Conservation (phyloP, 1,140 invertebrate species). For the Chironomus tepperi region DNA sequence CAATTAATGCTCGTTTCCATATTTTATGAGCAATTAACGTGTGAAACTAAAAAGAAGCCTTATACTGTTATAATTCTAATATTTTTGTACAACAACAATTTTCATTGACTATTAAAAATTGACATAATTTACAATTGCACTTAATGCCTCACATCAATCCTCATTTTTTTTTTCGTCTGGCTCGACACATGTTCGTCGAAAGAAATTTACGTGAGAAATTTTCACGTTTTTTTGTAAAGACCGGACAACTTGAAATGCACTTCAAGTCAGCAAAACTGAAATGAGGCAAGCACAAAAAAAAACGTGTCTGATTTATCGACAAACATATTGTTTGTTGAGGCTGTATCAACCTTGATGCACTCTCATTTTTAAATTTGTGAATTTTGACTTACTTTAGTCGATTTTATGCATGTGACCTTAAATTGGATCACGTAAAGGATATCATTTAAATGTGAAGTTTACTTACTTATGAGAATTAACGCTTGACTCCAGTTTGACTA, state of each 20-base stretch:
- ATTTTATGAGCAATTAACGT: slow-evolving; percentile 18
- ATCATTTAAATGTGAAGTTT: not conserved
- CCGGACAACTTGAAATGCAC: not conserved
- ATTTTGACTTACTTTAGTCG: too few species aligned
- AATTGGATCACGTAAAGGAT: not conserved
- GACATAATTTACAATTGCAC: too few species aligned
- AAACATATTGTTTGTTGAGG: not conserved
- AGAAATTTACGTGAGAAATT: slow-evolving; percentile 8
- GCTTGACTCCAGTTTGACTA: not conserved
- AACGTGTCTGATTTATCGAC: not conserved
- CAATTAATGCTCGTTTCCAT: slow-evolving; percentile 9
- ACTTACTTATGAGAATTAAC: not conserved
- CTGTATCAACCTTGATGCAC: not conserved
- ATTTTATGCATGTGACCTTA: not conserved
- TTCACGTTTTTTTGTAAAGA: not conserved
- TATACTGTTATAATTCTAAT: slow-evolving; percentile 9
- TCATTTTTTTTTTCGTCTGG: not conserved
- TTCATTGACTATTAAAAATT: too few species aligned
- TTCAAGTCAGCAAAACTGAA: not conserved
- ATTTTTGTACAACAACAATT: not conserved
- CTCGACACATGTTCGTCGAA: not conserved
- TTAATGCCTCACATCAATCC: not conserved
- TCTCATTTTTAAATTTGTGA: not conserved
- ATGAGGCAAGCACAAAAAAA: not conserved
- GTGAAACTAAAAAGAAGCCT: not conserved